Evolutionary conservation across 2,113 vertebrate genomes (phyloP), one percentile per base, ranked within the genome.

Genomic region (Myrmophylax atrothorax): DNA sequence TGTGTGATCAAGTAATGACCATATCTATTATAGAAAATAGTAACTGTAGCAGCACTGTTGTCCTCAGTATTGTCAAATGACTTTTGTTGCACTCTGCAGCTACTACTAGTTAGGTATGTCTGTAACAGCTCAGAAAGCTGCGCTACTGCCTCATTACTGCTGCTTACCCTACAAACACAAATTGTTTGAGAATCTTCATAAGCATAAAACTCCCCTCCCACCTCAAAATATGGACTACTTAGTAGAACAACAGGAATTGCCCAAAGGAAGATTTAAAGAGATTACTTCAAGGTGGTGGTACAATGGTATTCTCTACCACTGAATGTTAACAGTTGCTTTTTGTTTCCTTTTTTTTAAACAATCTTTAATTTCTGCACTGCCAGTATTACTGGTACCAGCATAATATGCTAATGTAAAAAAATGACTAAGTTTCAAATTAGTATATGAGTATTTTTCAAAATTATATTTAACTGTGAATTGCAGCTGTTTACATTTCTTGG

Each of bases 1-100:
- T 38, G 50, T 80, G 81, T 52, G 89, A 87, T 50, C 66, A 64
- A 68, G 70, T 85, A 94, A 94, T 72, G 85, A 92, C 60, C 35
- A 4, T 60, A 87, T 69, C 83, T 89, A 62, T 87, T 93, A 96
- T 60, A 87, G 83, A 92, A 95, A 91, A 73, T 16, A 83, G 67
- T 56, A 50, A 79, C 62, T 40, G 26, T 5, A 84, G 63, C 62
- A 80, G 63, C 40, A 79, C 33, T 77, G 87, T 58, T 6, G 18
- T 80, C 29, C 67, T 63, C 67, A 37, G 63, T 38, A 68, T 40
- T 64, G 59, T 68, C 35, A 86, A 22, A 84, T 0, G 0, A 59
- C 47, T 84, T 77, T 56, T 46, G 53, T 47, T 80, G 53, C 37
- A 23, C 35, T 58, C 40, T 38, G 44, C 62, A 56, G 47, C 26